phyloP scores from a whole-genome alignment of 1,140 invertebrate species.

The Sarcophaga bullata region DNA sequence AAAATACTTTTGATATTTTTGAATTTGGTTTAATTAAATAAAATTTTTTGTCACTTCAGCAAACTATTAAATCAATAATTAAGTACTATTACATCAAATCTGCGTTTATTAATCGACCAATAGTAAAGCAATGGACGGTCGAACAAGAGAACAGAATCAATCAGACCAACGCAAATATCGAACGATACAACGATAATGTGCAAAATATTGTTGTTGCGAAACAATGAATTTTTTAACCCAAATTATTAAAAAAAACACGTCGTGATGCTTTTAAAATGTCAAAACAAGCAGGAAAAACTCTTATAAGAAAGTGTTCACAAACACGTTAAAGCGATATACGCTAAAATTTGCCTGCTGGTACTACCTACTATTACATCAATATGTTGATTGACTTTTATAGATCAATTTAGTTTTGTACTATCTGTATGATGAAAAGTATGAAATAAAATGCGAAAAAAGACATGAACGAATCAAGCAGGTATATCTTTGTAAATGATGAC shows the following conservation, averaged over 20 bases:
- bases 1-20: neutral
- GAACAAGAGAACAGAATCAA: neutral
- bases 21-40: neutral
- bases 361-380: no score
- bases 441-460: no score
- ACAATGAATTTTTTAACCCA: neutral
- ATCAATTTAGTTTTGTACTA: no score
- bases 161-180: neutral
- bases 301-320: no score
- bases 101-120: neutral
- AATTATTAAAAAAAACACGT: neutral
- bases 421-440: no score
- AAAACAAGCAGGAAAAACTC: no score
- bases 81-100: neutral
- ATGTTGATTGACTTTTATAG: no score
- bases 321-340: no score
- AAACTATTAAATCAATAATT: neutral
- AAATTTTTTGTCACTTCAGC: conserved; percentile 6
- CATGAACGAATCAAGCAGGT: no score
- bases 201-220: neutral
- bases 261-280: neutral
- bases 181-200: neutral
- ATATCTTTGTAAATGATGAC: no score
- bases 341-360: no score
- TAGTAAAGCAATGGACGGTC: neutral